Conservation (phyloP, 1,140 invertebrate species). For the Drosophila kikkawai region DNA sequence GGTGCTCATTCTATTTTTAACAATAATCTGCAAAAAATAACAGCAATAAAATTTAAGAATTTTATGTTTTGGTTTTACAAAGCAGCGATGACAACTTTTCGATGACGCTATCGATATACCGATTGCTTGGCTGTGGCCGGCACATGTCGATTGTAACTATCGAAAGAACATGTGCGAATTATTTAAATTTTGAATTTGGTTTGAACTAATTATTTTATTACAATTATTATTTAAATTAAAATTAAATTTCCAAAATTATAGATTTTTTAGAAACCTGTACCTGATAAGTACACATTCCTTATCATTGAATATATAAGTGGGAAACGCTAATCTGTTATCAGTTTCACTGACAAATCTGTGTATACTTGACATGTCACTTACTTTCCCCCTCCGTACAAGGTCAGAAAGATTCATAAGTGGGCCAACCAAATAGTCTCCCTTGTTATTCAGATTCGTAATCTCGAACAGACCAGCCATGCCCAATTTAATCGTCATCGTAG, state of each 20-base stretch:
- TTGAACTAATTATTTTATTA: neutral
- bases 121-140: neutral
- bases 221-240: too few relatives aligned
- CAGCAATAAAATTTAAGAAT: neutral
- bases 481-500: conserved; percentile 4
- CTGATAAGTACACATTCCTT: neutral
- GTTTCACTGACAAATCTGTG: conserved; percentile 26
- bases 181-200: neutral
- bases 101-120: conserved; percentile 7
- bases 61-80: conserved; percentile 13
- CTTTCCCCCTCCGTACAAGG: conserved; percentile 35
- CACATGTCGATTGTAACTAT: neutral
- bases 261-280: too few relatives aligned
- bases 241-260: too few relatives aligned
- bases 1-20: conserved; percentile 42
- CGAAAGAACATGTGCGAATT: neutral
- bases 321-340: conserved; percentile 43
- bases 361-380: conserved; percentile 4
- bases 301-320: neutral
- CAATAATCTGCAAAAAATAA: neutral
- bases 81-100: conserved; percentile 4
- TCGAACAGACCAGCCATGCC: conserved; percentile 33
- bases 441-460: conserved; percentile 31
- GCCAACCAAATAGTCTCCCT: conserved; percentile 12
- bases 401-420: conserved; percentile 48